A percentile compares a stretch with the other conserved stretches of the same genome.
phyloP scores from a whole-genome alignment of 2,888 invertebrate genomes.

The Meta bourneti region DNA sequence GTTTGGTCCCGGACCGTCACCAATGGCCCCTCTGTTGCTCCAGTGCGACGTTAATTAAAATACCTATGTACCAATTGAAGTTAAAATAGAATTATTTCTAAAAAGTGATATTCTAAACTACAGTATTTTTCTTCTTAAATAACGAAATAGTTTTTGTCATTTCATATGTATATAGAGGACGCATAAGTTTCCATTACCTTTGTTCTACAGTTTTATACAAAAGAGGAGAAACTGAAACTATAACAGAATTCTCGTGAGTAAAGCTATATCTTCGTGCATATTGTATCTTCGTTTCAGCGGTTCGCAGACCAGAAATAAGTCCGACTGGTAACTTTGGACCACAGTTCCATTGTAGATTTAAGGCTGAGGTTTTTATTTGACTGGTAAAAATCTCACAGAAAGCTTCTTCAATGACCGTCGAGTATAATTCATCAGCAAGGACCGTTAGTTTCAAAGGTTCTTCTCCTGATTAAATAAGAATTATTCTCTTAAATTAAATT shows the following conservation, averaged over 20 bases:
- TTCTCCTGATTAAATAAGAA: not conserved
- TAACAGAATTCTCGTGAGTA: not conserved
- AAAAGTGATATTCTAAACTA: not conserved
- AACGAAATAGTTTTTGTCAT: not conserved
- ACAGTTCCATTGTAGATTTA: not conserved
- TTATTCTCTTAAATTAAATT: no score
- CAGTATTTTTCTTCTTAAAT: no score
- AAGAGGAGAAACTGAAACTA: constrained; percentile 1
- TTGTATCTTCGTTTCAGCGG: constrained; percentile 26
- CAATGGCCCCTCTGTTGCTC: no score
- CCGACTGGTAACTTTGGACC: constrained; percentile 36
- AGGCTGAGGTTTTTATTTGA: not conserved
- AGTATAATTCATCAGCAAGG: not conserved
- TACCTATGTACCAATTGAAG: no score
- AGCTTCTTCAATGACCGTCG: constrained; percentile 27
- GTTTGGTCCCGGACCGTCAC: no score
- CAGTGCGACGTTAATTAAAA: no score
- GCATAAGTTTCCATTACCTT: constrained; percentile 19
- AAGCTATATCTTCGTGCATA: not conserved
- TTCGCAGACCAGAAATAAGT: constrained; percentile 19
- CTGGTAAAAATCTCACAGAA: constrained; percentile 13
- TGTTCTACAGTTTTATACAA: constrained; percentile 20
- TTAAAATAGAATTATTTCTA: no score
- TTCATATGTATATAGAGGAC: not conserved
- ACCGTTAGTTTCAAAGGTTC: constrained; percentile 25